Base-by-base conservation (phyloP, 2,797 vertebrate species). In the Pantherophis vulpinus region DNA sequence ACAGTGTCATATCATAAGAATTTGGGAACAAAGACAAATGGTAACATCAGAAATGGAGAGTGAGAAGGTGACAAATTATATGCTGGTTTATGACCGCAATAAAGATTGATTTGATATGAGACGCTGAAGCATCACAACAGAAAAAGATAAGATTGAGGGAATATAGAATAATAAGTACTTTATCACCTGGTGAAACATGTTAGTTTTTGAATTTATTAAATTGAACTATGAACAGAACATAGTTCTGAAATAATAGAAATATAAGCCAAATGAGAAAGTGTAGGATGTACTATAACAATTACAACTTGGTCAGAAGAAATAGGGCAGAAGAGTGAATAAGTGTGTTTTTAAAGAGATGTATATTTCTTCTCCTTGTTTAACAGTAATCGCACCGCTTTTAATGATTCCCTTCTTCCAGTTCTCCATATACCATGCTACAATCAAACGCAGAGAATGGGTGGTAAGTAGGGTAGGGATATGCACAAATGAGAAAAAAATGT, bases 341-440 rank as follows among this genome's bases (percentile, higher is more conserved):
- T 27, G 20, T 74, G 54, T 29, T 27, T 20, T 42, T 27, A 27
- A n/a, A 25, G n/a, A 42, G 29, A 27, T 16, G 2, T 8, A 20
- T 74, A 5, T 59, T 94, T 47, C 66, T 94, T 89, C 63, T 1
- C 0, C 87, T 95, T 89, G 47, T 89, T 32, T 66, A 74, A 55
- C 93, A 98, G 98, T 98, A 25, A 92, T 98, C 87, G 98, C 98
- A 11, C 98, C 98, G 0, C 96, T 97, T 2, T 96, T 98, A 92
- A 2, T 98, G 1, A 1, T 98, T 6, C 94, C 98, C 54, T 98
- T 98, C 96, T 98, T 98, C 96, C 98, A 98, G 95, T 96, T 98
- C 93, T 98, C 98, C 29, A 91, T 97, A 93, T 97, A 98, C 96
- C 98, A 98, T 93, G 98, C 97, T 16, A 32, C 88, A 18, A n/a